Evolutionary conservation across 92 coral and sea anemone species (phyloP), one percentile per base, ranked within the genome.

Genomic region (Bergia sp.): DNA sequence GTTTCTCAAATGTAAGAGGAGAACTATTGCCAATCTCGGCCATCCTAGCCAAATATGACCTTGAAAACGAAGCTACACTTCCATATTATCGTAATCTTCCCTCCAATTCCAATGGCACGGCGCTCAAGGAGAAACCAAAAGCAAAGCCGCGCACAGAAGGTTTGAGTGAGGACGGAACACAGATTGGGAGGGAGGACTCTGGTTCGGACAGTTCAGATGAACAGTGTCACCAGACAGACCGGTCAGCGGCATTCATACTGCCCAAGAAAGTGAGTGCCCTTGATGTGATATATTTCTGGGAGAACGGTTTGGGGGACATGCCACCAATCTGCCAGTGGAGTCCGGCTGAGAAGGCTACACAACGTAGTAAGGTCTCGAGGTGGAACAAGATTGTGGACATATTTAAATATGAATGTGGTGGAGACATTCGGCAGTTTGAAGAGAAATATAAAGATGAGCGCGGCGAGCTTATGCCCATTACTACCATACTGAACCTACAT

Each of bases 311-410:
- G 41, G 96, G 95, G 11, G 98, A 97, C 61, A 95, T 97, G 95
- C 99, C 99, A 0, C 99, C 99, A 36, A 95, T 97, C 37, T 95
- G 96, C 39, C 96, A 94, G 73, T 97, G 99, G 99, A 90, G 98
- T 7, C 90, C 99, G 12, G 87, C 96, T 18, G 98, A 97, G 90
- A 95, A 95, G 73, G 93, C 96, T 6, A 91, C 98, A 16, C 98
- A 97, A 80, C 90, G 97, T 11, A 97, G 98, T 80, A 97, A 97
- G 89, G 92, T 97, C n/a, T 97, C 98, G 55, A 95, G 99, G 45
- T 97, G 99, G 99, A 93, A 95, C 86, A 97, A 97, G 82, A 93
- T 97, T 38, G 99, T 94, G 83, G 99, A 97, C 72, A 95, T 97
- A 50, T 97, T 97, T 55, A 96, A 95, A 78, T 92, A 93, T 78